Base-by-base conservation (phyloP, 2,113 vertebrate species). In the Oryzias melastigma region DNA sequence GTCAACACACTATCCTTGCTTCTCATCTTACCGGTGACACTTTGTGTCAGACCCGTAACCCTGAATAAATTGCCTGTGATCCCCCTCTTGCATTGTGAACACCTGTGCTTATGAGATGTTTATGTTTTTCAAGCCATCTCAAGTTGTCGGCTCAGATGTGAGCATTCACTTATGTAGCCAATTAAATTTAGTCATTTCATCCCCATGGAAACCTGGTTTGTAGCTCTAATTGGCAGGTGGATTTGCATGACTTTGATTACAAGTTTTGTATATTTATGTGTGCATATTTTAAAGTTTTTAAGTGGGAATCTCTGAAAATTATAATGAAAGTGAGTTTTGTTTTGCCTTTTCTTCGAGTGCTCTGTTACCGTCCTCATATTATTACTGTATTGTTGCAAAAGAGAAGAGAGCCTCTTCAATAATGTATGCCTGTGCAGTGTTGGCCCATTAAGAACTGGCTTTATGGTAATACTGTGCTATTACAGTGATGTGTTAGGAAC, bases 171-270 rank as follows among this genome's bases (percentile, higher is more conserved):
- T 79, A 88, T 88, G 61, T 68, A 51, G 62, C 80, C 85, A 84
- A 89, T 89, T 88, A 88, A 58, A 78, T 60, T 52, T 66, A 80
- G 56, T 80, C 51, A 66, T 82, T 85, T 84, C 80, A 83, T 88
- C 85, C 83, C 77, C 75, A 75, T 69, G 65, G 82, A 84, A 88
- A 87, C 75, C 65, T 83, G 71, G 10, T 80, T 81, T 78, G 65
- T 59, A 58, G 35, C 67, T 48, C 69, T 86, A 88, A 90, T 87
- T 89, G 82, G 79, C 27, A 73, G 68, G 65, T 20, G 52, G 48
- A 90, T 90, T 89, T 90, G 84, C 83, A 89, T 88, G 51, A 78
- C 82, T 90, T 90, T 87, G 84, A 86, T 83, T 78, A 52, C 1
- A 77, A 44, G 51, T 60, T 68, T 58, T 59, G 15, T 18, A 19